A percentile compares a stretch with the other conserved stretches of the same genome.
Evolutionary conservation across 1,140 invertebrate species (phyloP).

Genomic region (Musca vetustissima): DNA sequence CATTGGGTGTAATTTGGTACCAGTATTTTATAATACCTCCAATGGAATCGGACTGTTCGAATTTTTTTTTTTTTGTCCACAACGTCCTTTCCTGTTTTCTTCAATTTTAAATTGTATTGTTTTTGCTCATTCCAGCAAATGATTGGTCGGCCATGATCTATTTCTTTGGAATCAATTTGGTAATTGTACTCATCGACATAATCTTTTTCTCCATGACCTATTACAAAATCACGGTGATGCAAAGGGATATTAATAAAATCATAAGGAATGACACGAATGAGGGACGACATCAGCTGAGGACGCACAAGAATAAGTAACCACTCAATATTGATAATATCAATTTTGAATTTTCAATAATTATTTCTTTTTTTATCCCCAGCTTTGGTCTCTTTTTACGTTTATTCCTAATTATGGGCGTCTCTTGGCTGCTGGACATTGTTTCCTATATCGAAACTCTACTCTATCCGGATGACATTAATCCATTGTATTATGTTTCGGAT

Average conservation of each 20-base stretch:
- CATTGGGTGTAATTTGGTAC: too few relatives aligned
- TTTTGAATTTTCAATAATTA: too few relatives aligned
- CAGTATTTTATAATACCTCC: too few relatives aligned
- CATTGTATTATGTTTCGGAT: slow-evolving; percentile 56
- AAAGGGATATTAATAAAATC: slow-evolving; percentile 56
- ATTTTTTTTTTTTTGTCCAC: too few relatives aligned
- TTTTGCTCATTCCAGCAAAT: slow-evolving; percentile 10
- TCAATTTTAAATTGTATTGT: too few relatives aligned
- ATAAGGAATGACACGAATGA: slow-evolving; percentile 32
- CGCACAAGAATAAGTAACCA: slow-evolving; percentile 21
- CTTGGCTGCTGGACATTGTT: slow-evolving; percentile 70
- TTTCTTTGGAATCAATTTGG: slow-evolving; percentile 70
- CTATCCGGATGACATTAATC: slow-evolving; percentile 36
- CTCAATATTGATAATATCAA: too few relatives aligned
- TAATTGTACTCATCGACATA: slow-evolving; percentile 68
- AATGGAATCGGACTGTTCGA: too few relatives aligned
- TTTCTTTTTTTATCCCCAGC: slow-evolving; percentile 51
- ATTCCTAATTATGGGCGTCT: slow-evolving; percentile 72
- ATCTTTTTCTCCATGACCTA: slow-evolving; percentile 69
- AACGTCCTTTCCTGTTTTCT: too few relatives aligned
- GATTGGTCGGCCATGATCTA: slow-evolving; percentile 61
- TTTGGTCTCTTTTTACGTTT: slow-evolving; percentile 69
- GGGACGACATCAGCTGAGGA: slow-evolving; percentile 35
- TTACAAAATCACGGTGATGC: slow-evolving; percentile 63
- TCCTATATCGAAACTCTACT: slow-evolving; percentile 42